A percentile compares a stretch with the other conserved stretches of the same genome.
Evolutionary conservation across 2,113 vertebrate genomes (phyloP).

Genomic region (Oryzias javanicus): DNA sequence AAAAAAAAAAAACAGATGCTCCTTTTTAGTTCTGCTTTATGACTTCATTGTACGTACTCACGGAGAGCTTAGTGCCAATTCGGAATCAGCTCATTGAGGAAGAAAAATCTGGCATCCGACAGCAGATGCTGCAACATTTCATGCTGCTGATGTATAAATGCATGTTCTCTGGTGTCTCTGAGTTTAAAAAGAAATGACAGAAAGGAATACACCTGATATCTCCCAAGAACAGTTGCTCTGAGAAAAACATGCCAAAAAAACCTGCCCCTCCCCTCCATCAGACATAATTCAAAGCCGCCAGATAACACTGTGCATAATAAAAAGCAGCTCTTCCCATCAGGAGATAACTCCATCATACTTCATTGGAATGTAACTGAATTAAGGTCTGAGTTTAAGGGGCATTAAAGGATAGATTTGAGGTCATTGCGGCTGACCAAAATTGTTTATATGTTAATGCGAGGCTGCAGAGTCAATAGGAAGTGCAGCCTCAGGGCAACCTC

Average conservation of each 20-base stretch:
- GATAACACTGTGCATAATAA: background rate
- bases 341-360: slow-evolving; percentile 8
- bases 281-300: slow-evolving; percentile 7
- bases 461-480: slow-evolving; percentile 23
- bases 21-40: background rate
- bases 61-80: background rate
- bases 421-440: background rate
- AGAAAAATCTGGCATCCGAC: background rate
- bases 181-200: background rate
- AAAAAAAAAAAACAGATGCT: slow-evolving; percentile 2
- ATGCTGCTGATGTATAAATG: slow-evolving; percentile 4
- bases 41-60: background rate
- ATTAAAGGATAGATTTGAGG: slow-evolving; percentile 10
- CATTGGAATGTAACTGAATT: slow-evolving; percentile 7
- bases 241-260: background rate
- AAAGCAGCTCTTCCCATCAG: slow-evolving; percentile 2
- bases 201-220: background rate
- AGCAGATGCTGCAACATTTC: slow-evolving; percentile 4
- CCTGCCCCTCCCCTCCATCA: background rate
- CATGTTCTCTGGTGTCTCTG: slow-evolving; percentile 3
- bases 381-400: slow-evolving; percentile 17
- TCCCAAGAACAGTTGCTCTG: background rate
- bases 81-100: background rate
- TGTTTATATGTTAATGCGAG: slow-evolving; percentile 7
- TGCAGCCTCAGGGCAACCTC: slow-evolving; percentile 3